These are phyloP conservation scores for Protonibea diacanthus DNA, from an alignment of 2,797 vertebrate genomes.

Conservation along the genomic window DNA sequence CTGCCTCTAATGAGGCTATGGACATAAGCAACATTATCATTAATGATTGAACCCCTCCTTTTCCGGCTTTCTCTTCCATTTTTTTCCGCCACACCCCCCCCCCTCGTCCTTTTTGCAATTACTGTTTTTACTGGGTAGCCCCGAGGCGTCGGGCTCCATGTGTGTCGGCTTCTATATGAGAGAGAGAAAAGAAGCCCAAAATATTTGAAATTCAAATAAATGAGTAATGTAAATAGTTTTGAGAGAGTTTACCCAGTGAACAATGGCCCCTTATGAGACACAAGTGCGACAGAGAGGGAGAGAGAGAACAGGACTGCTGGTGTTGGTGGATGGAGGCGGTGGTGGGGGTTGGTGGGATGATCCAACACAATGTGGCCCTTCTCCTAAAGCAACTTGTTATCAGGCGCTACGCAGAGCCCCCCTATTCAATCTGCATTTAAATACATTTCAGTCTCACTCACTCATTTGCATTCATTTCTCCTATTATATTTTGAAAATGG, in stretches of 20 bases:
- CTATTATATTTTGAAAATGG: slow-evolving; percentile 99
- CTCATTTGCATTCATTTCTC: slow-evolving; percentile 99
- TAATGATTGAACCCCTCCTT: slow-evolving; percentile 90
- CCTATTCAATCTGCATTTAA: slow-evolving; percentile 99
- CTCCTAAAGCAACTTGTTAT: slow-evolving; percentile 99
- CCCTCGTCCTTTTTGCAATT: slow-evolving; percentile 86
- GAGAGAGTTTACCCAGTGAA: slow-evolving; percentile 98
- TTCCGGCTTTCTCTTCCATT: slow-evolving; percentile 45
- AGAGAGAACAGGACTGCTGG: slow-evolving; percentile 74
- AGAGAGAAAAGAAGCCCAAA: slow-evolving; percentile 68
- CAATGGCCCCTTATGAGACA: slow-evolving; percentile 98
- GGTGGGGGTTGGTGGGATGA: slow-evolving; percentile 90
- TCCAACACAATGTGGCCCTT: slow-evolving; percentile 98
- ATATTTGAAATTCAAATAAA: slow-evolving; percentile 97
- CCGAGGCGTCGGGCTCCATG: slow-evolving; percentile 77
- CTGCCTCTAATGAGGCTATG: slow-evolving; percentile 93
- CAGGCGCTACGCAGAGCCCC: slow-evolving; percentile 95
- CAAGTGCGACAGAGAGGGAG: slow-evolving; percentile 88
- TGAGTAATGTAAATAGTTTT: slow-evolving; percentile 99
- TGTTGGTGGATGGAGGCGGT: slow-evolving; percentile 63
- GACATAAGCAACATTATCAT: slow-evolving; percentile 95
- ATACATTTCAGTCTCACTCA: slow-evolving; percentile 97
- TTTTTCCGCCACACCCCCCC: slow-evolving; percentile 20
- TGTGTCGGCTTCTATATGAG: slow-evolving; percentile 55
- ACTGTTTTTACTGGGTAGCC: slow-evolving; percentile 92